phyloP scores from a whole-genome alignment of 2,888 invertebrate species.

The Nephrotoma flavescens region DNA sequence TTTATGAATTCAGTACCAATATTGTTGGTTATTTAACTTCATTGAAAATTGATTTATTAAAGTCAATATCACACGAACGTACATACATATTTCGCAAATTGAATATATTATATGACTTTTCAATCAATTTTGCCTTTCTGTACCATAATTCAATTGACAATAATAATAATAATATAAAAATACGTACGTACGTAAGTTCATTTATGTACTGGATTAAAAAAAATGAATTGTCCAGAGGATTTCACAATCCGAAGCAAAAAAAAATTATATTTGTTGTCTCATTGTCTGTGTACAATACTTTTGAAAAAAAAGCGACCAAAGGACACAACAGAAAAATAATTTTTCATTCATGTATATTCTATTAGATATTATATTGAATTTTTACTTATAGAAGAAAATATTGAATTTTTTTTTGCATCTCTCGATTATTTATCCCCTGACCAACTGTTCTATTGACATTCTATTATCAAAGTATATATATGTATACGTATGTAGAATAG shows the following conservation, averaged over 20 bases:
- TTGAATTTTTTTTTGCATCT: not conserved
- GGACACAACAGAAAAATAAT: not conserved
- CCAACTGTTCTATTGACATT: constrained; percentile 4
- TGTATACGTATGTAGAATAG: not conserved
- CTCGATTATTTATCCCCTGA: constrained; percentile 1
- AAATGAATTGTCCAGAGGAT: not conserved
- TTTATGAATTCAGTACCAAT: too few relatives aligned
- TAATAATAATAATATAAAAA: not conserved
- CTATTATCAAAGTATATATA: not conserved
- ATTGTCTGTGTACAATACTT: not conserved
- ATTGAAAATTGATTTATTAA: not conserved
- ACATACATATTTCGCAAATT: not conserved
- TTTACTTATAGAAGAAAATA: not conserved
- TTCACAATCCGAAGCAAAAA: not conserved
- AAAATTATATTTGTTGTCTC: not conserved
- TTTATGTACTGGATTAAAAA: not conserved
- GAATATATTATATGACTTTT: not conserved
- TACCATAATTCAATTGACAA: not conserved
- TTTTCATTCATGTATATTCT: not conserved
- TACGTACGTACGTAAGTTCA: not conserved
- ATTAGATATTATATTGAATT: not conserved
- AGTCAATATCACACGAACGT: not conserved
- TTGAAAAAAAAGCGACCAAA: not conserved
- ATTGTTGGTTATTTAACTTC: too few relatives aligned
- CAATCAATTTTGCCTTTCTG: not conserved